Evolutionary conservation across 2,888 invertebrate species (phyloP).

Genomic region (Trissolcus brochymenae): DNA sequence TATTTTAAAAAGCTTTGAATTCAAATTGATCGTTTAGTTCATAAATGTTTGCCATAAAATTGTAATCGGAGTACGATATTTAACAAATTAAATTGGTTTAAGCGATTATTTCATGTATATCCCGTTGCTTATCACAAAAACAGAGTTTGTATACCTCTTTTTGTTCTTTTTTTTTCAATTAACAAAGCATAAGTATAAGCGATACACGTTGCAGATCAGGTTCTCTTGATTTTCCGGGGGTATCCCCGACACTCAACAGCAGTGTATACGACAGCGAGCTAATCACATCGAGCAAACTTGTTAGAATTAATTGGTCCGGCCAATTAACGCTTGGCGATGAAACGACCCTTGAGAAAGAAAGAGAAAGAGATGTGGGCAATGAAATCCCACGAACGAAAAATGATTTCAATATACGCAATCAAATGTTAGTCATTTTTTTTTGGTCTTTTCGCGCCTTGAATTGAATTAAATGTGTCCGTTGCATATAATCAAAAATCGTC

Average conservation of each 20-base stretch:
- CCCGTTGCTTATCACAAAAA: constrained; percentile 37
- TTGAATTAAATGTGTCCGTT: not conserved
- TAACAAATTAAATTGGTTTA: constrained; percentile 46
- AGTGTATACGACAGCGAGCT: constrained; percentile 64
- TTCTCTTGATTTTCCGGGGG: constrained; percentile 69
- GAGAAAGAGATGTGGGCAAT: constrained; percentile 48
- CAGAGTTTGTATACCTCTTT: constrained; percentile 21
- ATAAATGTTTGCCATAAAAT: constrained; percentile 21
- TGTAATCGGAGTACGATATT: constrained; percentile 40
- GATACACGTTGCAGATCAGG: constrained; percentile 63
- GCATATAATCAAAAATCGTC: too few relatives aligned
- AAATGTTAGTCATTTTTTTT: constrained; percentile 3
- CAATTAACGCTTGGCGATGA: constrained; percentile 74
- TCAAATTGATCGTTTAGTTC: too few relatives aligned
- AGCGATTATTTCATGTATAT: constrained; percentile 40
- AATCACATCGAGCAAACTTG: constrained; percentile 74
- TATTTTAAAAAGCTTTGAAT: too few relatives aligned
- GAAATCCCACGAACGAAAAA: constrained; percentile 52
- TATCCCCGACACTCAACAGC: constrained; percentile 57
- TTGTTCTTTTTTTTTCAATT: constrained; percentile 48
- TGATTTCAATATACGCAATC: constrained; percentile 45
- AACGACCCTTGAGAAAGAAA: constrained; percentile 63
- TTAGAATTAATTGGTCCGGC: constrained; percentile 76
- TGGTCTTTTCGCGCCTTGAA: not conserved
- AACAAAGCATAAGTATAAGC: constrained; percentile 56